These are phyloP conservation scores for Pherbina coryleti DNA, from an alignment of 2,888 invertebrate genomes.

Conservation along the genomic window DNA sequence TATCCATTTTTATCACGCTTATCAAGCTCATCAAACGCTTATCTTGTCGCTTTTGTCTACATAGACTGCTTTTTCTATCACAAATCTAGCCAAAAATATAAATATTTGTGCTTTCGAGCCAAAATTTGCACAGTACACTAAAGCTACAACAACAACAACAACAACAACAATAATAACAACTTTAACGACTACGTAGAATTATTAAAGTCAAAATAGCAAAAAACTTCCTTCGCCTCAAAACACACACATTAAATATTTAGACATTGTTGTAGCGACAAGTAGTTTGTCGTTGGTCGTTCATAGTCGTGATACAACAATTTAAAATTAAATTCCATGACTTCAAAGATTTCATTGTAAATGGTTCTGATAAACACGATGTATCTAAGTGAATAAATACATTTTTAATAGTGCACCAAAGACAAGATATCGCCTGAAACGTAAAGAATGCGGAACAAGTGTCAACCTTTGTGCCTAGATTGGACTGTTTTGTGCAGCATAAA, in stretches of 20 bases:
- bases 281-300: neutral
- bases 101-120: neutral
- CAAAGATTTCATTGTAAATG: neutral
- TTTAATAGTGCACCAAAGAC: neutral
- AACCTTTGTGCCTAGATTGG: neutral
- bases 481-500: no score
- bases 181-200: neutral
- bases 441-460: slow-evolving; percentile 34
- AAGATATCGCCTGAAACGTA: neutral
- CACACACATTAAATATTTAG: neutral
- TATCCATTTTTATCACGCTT: neutral
- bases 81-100: slow-evolving; percentile 7
- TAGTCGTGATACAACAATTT: neutral
- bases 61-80: neutral
- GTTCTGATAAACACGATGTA: neutral
- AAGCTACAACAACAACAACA: neutral
- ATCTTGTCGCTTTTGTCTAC: neutral
- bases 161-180: neutral
- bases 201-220: neutral
- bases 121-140: neutral
- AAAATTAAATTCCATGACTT: neutral
- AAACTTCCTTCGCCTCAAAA: neutral
- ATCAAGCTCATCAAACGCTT: neutral
- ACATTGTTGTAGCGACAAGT: neutral
- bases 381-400: neutral